Evolutionary conservation across 2,888 invertebrate genomes (phyloP), one percentile per base, ranked within the genome.

Genomic region (Achlya flavicornis): DNA sequence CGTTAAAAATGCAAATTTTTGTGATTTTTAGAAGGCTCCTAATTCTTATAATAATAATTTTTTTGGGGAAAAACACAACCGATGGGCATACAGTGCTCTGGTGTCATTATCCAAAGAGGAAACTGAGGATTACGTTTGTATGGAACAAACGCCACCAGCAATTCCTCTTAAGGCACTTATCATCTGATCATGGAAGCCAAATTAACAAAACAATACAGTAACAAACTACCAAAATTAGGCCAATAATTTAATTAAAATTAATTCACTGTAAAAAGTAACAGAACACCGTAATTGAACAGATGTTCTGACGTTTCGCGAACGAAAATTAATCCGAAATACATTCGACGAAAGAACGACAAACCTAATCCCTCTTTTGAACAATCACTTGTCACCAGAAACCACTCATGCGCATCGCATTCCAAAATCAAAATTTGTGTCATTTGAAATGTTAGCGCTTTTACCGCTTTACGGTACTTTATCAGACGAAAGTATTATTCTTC

Each of bases 321-420:
- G 85, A 86, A 88, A 89, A 90, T 89, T 88, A 90, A 90, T 89
- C 88, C 86, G 66, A 73, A 77, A 76, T 80, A 75, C 80, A 74
- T 76, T 84, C 78, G 80, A 81, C 76, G 76, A 80, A 82, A 76
- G 81, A 53, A n/a, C 53, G 79, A 77, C 76, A 14, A 41, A 60
- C 60, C 60, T 87, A 87, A 89, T 88, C 87, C 88, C 89, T 83
- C 84, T 82, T 80, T 74, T 72, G 75, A 86, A 74, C 80, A 84
- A 85, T 87, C 90, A 90, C 91, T 92, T 90, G 92, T 91, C 90
- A 92, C 84, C 73, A 72, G 83, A 87, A 87, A 86, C 87, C 85
- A 86, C 87, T 91, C 88, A 80, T 73, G 86, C 85, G 85, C 80
- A 80, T 64, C 66, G 69, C 62, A 61, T 68, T 48, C 19, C 64